phyloP scores from a whole-genome alignment of 2,113 vertebrate species.

The Bos indicus region DNA sequence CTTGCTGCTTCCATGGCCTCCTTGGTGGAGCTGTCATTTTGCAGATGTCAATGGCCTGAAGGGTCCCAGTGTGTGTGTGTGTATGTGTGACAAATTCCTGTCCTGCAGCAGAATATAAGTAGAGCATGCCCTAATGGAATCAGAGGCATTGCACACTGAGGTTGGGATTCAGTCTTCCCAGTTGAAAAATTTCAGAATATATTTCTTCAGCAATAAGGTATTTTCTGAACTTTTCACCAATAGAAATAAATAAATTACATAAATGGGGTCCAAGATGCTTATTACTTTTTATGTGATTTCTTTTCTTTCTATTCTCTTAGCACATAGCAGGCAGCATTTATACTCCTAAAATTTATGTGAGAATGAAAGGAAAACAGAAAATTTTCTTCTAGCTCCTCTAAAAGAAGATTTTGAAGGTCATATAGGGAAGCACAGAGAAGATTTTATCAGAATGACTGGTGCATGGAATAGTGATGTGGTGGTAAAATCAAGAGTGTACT shows the following conservation, averaged over 20 bases:
- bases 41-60: neutral
- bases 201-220: neutral
- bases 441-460: neutral
- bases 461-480: neutral
- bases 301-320: slow-evolving; percentile 1
- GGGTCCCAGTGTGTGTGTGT: neutral
- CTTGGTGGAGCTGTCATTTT: neutral
- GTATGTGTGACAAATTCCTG: neutral
- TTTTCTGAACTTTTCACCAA: neutral
- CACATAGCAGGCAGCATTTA: neutral
- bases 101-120: neutral
- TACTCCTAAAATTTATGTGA: neutral
- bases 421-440: neutral
- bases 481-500: neutral
- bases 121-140: neutral
- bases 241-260: neutral
- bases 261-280: neutral
- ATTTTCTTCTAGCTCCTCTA: neutral
- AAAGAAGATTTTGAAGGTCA: neutral
- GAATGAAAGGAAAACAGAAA: neutral
- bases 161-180: neutral
- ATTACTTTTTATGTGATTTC: neutral
- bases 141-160: neutral
- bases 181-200: neutral
- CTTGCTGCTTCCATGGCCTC: neutral